Evolutionary conservation across 2,888 invertebrate genomes (phyloP), one percentile per base, ranked within the genome.

Genomic region (Notodonta ziczac): DNA sequence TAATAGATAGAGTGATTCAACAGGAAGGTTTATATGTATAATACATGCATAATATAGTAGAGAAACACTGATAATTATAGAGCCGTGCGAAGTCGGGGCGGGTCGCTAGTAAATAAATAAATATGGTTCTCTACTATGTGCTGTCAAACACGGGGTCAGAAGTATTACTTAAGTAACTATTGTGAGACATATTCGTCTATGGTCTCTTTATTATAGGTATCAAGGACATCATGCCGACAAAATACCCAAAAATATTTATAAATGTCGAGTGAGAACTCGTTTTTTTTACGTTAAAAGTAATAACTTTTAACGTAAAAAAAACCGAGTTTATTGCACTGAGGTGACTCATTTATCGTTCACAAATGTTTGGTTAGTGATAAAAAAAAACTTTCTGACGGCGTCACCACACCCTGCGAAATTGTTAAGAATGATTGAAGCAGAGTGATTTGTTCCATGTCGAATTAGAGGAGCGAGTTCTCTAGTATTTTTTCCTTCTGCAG

Each of bases 291-390:
- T n/a, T n/a, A n/a, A n/a, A n/a, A n/a, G n/a, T n/a, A n/a, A n/a
- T 10, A 13, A 16, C 24, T 13, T 52, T 40, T 40, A 55, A 55
- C 39, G 24, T n/a, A 24, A n/a, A 39, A 40, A 55, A 39, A 40
- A 35, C 39, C n/a, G 62, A 69, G 74, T 76, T 71, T 69, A 63
- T 76, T 73, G 76, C 70, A 65, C 72, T 73, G 44, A 51, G 42
- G 59, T 73, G 67, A 65, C 61, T 71, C 66, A 72, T 67, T 66
- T 76, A 72, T 69, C 74, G 74, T 73, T 67, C 69, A 65, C 13
- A 60, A 61, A 65, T 66, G 65, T 73, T 73, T 72, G 68, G 48
- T 65, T 67, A 66, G 32, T 61, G 76, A 75, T 73, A 68, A 68
- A 58, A 24, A n/a, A 54, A 55, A 65, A 57, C 52, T 64, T n/a